A percentile compares a stretch with the other conserved stretches of the same genome.
These are phyloP conservation scores for Epirrhoe alternata DNA, from an alignment of 2,888 invertebrate genomes.

Conservation along the genomic window DNA sequence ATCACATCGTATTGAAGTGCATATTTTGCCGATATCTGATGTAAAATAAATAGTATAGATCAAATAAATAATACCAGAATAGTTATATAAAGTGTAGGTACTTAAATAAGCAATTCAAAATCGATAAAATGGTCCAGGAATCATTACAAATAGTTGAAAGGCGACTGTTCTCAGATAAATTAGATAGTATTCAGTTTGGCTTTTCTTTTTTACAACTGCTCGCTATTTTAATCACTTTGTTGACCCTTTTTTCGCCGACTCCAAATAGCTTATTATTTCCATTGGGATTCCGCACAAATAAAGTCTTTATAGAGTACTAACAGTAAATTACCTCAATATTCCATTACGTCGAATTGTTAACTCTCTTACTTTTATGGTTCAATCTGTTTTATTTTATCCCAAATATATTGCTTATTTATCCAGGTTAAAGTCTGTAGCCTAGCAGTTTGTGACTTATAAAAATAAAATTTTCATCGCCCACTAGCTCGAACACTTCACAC, in stretches of 20 bases:
- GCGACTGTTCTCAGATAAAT: neutral
- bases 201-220: neutral
- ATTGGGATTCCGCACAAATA: neutral
- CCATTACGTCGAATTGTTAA: slow-evolving; percentile 4
- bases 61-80: no score
- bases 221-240: neutral
- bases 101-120: no score
- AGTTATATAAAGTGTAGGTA: no score
- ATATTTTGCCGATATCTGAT: neutral
- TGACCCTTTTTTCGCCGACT: neutral
- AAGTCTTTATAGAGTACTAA: neutral
- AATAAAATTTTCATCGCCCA: slow-evolving; percentile 65
- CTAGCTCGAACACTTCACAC: slow-evolving; percentile 64
- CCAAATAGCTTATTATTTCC: neutral
- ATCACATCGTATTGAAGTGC: neutral
- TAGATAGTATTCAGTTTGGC: neutral
- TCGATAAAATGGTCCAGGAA: neutral
- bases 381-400: slow-evolving; percentile 12
- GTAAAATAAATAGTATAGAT: no score
- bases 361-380: slow-evolving; percentile 11
- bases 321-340: neutral
- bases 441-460: slow-evolving; percentile 41
- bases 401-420: slow-evolving; percentile 10
- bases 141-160: neutral
- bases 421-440: slow-evolving; percentile 1